Conservation (phyloP, 2,797 vertebrate species). For the Poeciliopsis presidionis region DNA sequence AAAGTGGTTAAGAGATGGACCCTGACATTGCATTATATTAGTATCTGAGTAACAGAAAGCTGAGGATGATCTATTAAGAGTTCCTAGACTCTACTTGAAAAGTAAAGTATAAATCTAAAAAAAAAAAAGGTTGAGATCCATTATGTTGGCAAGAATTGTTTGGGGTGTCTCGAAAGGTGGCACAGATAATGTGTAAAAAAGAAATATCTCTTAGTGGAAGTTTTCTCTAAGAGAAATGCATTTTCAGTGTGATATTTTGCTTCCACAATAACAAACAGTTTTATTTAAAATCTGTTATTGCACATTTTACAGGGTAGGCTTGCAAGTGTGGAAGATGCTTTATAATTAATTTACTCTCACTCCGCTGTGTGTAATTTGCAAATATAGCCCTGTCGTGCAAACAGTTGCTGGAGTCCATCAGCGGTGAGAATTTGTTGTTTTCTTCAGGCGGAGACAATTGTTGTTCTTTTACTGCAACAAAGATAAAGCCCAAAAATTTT, state of each 20-base stretch:
- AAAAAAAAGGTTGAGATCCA: not conserved
- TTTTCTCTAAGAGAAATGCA: not conserved
- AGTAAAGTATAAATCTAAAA: not conserved
- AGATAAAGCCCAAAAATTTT: constrained; percentile 11
- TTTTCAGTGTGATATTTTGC: not conserved
- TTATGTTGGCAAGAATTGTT: not conserved
- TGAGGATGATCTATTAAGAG: not conserved
- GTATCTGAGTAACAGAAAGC: not conserved
- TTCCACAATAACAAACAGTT: not conserved
- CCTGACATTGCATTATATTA: not conserved
- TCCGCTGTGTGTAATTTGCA: not conserved
- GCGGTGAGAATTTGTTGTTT: constrained; percentile 14
- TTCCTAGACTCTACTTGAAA: not conserved
- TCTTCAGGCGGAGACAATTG: not conserved
- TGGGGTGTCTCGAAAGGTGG: not conserved
- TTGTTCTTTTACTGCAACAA: not conserved
- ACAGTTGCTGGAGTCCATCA: constrained; percentile 1
- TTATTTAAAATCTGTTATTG: not conserved
- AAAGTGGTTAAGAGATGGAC: not conserved
- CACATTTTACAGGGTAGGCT: not conserved
- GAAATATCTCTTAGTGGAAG: not conserved
- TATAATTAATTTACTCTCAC: not conserved
- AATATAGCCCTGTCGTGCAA: not conserved
- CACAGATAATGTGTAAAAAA: not conserved
- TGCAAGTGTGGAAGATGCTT: not conserved